These are phyloP conservation scores for Drosophila seclusa DNA, from an alignment of 2,888 invertebrate species.

Conservation along the genomic window DNA sequence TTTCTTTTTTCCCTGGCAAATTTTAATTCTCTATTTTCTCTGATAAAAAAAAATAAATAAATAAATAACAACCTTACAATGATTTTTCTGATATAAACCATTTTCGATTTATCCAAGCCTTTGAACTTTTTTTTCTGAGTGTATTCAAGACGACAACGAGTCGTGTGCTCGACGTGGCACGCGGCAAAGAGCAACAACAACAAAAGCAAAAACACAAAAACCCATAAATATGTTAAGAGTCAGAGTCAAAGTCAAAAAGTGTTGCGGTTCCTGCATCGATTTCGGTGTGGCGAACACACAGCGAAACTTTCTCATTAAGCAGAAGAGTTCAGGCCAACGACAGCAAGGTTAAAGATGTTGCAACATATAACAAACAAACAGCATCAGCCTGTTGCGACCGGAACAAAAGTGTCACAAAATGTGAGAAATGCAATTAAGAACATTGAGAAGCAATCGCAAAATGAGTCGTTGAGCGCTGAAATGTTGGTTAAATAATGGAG, in stretches of 20 bases:
- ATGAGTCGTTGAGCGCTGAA: not conserved
- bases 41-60: not conserved
- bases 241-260: constrained; percentile 76
- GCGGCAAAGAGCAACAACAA: constrained; percentile 56
- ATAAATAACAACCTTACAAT: not conserved
- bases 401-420: constrained; percentile 28
- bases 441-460: constrained; percentile 4
- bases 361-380: constrained; percentile 4
- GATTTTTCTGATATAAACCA: not conserved
- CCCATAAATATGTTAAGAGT: constrained; percentile 82
- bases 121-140: not conserved
- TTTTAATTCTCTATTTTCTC: rapidly evolving
- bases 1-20: not conserved
- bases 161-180: constrained; percentile 66
- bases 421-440: constrained; percentile 12
- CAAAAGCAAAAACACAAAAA: constrained; percentile 53
- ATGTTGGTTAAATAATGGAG: not conserved
- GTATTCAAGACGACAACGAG: constrained; percentile 41
- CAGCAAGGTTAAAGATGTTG: constrained; percentile 57
- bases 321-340: constrained; percentile 59
- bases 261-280: constrained; percentile 53
- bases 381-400: constrained; percentile 21
- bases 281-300: constrained; percentile 38
- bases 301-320: constrained; percentile 74
- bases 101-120: not conserved